These are phyloP conservation scores for Xiphorhynchus elegans DNA, from an alignment of 2,113 vertebrate genomes.

Conservation along the genomic window DNA sequence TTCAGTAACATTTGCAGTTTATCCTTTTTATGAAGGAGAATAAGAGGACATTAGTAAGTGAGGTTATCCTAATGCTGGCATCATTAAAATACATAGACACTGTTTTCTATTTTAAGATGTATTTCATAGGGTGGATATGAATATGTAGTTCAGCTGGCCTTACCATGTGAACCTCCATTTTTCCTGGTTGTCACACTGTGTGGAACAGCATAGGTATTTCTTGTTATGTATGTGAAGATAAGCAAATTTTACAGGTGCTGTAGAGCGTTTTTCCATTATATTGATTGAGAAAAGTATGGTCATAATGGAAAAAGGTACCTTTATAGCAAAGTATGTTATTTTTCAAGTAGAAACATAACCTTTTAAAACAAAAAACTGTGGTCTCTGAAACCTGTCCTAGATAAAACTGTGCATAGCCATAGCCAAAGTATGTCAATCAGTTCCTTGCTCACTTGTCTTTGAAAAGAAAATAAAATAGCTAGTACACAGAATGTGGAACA, in stretches of 20 bases:
- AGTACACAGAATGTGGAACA: background rate
- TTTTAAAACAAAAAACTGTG: background rate
- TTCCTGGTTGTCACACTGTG: background rate
- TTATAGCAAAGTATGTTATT: background rate
- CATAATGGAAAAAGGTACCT: background rate
- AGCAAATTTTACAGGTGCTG: background rate
- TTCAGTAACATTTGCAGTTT: background rate
- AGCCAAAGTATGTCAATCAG: background rate
- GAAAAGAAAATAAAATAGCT: background rate
- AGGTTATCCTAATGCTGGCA: background rate
- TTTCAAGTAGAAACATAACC: background rate
- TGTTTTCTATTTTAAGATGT: background rate
- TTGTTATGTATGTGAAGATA: background rate
- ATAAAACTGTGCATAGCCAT: background rate
- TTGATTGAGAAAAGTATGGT: background rate
- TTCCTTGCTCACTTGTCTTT: background rate
- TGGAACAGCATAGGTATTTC: background rate
- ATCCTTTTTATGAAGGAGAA: background rate
- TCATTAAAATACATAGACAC: background rate
- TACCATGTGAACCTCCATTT: rapidly evolving
- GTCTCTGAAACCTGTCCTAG: background rate
- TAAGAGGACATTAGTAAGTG: background rate
- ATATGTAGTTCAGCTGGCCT: background rate
- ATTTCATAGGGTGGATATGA: background rate
- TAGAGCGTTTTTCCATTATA: background rate